A percentile compares a stretch with the other conserved stretches of the same genome.
Conservation (phyloP, 1,140 invertebrate genomes). For the Mercenaria mercenaria region DNA sequence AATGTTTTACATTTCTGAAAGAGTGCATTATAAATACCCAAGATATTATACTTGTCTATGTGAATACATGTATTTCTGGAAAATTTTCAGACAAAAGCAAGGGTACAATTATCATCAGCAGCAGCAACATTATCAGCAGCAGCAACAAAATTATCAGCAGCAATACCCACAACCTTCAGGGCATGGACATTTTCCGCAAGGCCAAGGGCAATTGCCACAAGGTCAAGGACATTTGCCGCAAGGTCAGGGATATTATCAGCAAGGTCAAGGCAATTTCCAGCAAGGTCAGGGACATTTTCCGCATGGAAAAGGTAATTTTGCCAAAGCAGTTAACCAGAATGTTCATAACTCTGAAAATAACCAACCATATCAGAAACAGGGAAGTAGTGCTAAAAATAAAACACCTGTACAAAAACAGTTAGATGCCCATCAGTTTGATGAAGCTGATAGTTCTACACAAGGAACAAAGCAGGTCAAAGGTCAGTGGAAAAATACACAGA, state of each 20-base stretch:
- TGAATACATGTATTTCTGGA: too few species aligned
- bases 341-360: neutral
- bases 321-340: neutral
- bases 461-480: neutral
- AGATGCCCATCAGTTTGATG: neutral
- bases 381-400: neutral
- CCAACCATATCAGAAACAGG: constrained; percentile 4
- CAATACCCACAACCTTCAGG: neutral
- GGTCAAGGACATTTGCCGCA: constrained; percentile 1
- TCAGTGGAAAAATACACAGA: neutral
- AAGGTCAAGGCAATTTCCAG: neutral
- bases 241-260: neutral
- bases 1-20: too few species aligned
- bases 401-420: neutral
- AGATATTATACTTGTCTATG: too few species aligned
- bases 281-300: neutral
- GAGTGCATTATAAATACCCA: too few species aligned
- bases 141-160: neutral
- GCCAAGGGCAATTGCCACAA: neutral
- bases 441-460: neutral
- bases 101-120: neutral
- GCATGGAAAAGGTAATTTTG: neutral
- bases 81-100: neutral
- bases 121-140: constrained; percentile 4
- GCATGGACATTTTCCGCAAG: neutral